Evolutionary conservation across 2,797 vertebrate genomes (phyloP), one percentile per base, ranked within the genome.

Genomic region (Diglossa cyanea): DNA sequence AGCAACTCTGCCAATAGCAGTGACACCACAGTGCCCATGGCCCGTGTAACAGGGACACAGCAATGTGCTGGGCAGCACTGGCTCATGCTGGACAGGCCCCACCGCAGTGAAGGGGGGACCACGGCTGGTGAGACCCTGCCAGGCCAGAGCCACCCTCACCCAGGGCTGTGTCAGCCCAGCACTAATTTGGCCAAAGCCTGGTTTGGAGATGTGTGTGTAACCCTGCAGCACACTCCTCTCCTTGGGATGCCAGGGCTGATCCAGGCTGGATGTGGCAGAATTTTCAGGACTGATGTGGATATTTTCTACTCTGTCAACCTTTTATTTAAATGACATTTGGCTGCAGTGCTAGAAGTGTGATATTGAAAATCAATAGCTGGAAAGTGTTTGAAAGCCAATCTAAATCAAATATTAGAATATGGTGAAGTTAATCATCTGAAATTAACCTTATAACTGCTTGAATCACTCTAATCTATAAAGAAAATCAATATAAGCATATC

Each of bases 341-440:
- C 90, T 96, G 93, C 77, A 73, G 95, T 92, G 81, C 93, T 95
- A 97, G 95, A 96, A 98, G 97, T 92, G 77, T 33, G 30, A 81
- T 96, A 98, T 97, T 97, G 98, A 97, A 98, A 98, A 98, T 98
- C 98, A 96, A 97, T 98, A 95, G 72, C 90, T 90, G 94, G 95
- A 97, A 97, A 97, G 96, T 90, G 96, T 97, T 97, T 98, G 97
- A 97, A 98, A 98, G 95, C 97, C 93, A 94, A 97, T 96, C 89
- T 96, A 97, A 98, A 98, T 98, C 98, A 98, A 97, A 98, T 98
- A 98, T 98, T 97, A 97, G 96, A 93, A 97, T 98, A 96, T 81
- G 78, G 97, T 96, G 93, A 96, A 98, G 98, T 98, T 98, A 98
- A 98, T 98, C 95, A 97, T 97, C 97, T 96, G 95, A 97, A 98